phyloP scores from a whole-genome alignment of 2,888 invertebrate species.

The Rhagium mordax region DNA sequence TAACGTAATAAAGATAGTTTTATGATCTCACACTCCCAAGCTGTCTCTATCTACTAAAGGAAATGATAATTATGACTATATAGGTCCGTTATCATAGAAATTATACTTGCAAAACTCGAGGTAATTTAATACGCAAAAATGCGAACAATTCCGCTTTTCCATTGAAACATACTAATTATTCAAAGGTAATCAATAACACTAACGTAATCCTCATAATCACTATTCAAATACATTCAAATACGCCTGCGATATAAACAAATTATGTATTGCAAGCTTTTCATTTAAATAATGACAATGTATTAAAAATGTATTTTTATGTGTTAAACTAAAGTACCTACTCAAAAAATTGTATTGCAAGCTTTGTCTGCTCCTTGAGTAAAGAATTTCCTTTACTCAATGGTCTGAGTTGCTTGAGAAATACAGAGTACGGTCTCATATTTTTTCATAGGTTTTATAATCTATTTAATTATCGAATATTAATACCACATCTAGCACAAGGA shows the following conservation, averaged over 20 bases:
- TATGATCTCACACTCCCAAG: constrained; percentile 24
- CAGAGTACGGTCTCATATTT: no score
- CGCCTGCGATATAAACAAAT: constrained; percentile 29
- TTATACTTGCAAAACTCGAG: constrained; percentile 49
- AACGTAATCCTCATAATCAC: constrained; percentile 29
- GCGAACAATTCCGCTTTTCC: constrained; percentile 48
- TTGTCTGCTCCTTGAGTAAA: no score
- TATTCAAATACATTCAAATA: constrained; percentile 21
- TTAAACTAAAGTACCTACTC: neutral
- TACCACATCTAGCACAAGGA: neutral
- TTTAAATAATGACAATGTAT: constrained; percentile 28
- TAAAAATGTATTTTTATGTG: neutral
- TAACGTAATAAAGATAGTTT: constrained; percentile 15
- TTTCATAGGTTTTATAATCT: no score
- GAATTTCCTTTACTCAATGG: no score
- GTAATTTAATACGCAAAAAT: constrained; percentile 44
- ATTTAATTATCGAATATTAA: no score
- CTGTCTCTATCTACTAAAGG: constrained; percentile 33
- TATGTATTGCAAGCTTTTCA: constrained; percentile 13
- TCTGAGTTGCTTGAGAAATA: no score
- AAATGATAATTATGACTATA: constrained; percentile 39
- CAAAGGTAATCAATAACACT: constrained; percentile 46
- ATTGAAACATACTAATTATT: constrained; percentile 48
- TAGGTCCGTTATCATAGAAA: constrained; percentile 42
- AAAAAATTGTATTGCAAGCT: no score